Evolutionary conservation across 2,797 vertebrate genomes (phyloP).

Genomic region (Octomys mimax): DNA sequence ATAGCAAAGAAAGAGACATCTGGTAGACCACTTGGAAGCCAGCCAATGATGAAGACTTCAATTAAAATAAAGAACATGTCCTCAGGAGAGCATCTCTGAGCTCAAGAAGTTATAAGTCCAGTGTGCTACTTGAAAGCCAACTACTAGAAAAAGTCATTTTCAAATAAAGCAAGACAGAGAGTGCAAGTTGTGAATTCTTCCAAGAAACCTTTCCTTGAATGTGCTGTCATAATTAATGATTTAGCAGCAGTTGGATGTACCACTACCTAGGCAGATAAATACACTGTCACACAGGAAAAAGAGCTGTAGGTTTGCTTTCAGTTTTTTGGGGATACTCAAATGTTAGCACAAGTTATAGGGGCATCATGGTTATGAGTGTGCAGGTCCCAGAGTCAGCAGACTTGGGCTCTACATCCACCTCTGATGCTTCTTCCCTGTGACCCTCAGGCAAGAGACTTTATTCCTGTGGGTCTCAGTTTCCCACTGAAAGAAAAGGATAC

Average conservation of each 20-base stretch:
- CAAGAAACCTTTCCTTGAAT: conserved; percentile 1
- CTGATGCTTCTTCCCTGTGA: neutral
- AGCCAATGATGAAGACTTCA: conserved; percentile 89
- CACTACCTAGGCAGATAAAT: neutral
- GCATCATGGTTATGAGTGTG: rapidly evolving
- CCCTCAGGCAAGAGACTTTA: neutral
- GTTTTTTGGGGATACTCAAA: neutral
- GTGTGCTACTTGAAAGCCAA: conserved; percentile 83
- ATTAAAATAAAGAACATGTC: conserved; percentile 91
- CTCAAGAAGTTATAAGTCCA: conserved; percentile 87
- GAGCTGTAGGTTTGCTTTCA: neutral
- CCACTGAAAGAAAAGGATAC: neutral
- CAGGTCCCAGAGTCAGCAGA: neutral
- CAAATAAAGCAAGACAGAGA: conserved; percentile 67
- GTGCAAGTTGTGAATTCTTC: conserved; percentile 61
- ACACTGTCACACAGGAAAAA: neutral
- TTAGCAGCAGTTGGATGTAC: conserved; percentile 18
- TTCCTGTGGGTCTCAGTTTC: neutral
- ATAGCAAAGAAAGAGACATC: conserved; percentile 90
- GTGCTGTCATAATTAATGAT: conserved; percentile 34
- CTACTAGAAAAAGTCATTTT: conserved; percentile 76
- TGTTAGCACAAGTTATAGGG: neutral
- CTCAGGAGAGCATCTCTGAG: conserved; percentile 87
- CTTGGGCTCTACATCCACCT: neutral
- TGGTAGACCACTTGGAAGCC: conserved; percentile 90